phyloP scores from a whole-genome alignment of 2,797 vertebrate genomes.

The Gorsachius magnificus region DNA sequence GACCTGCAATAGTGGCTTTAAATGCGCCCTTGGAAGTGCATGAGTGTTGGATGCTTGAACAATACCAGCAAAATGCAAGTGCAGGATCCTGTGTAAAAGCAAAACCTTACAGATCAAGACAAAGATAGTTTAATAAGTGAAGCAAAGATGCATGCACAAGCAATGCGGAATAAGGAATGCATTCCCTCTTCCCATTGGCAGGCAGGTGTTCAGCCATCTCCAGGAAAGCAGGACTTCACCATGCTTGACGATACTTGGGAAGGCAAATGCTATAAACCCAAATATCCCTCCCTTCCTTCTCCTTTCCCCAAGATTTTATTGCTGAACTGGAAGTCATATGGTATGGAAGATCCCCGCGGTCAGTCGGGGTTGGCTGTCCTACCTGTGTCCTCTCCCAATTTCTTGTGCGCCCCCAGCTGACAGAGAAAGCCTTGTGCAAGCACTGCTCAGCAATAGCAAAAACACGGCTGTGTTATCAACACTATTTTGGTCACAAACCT shows the following conservation, averaged over 20 bases:
- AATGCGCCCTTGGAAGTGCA: accelerated
- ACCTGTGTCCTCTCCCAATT: not conserved
- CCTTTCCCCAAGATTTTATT: not conserved
- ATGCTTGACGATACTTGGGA: accelerated
- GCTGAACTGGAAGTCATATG: not conserved
- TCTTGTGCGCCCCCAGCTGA: not conserved
- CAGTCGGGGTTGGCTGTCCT: not conserved
- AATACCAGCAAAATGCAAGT: not conserved
- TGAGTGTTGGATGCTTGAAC: not conserved
- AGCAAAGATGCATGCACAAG: not conserved
- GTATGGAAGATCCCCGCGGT: not conserved
- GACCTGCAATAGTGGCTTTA: not conserved
- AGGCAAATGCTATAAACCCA: not conserved
- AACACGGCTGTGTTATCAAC: too few species aligned
- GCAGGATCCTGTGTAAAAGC: not conserved
- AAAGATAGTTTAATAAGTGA: not conserved
- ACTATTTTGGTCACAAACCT: not conserved
- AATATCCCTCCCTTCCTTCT: not conserved
- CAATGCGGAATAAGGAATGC: not conserved
- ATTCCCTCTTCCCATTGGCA: not conserved
- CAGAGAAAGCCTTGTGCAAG: not conserved
- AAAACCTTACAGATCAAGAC: not conserved
- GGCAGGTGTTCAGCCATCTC: not conserved
- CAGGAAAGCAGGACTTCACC: not conserved
- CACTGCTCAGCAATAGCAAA: not conserved